These are phyloP conservation scores for Myocastor coypus DNA, from an alignment of 2,113 vertebrate species.

Conservation along the genomic window DNA sequence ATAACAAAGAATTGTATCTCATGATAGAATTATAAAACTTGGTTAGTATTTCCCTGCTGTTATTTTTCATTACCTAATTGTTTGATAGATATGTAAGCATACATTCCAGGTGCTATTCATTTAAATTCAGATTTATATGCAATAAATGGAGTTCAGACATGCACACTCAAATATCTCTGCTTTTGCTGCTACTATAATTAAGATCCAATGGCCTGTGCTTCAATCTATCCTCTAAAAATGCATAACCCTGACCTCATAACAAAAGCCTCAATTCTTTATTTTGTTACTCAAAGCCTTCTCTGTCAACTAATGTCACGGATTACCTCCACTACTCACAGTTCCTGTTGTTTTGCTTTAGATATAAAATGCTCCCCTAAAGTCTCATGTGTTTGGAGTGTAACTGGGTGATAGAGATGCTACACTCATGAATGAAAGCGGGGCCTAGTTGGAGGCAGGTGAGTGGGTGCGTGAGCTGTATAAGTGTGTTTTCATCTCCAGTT, in stretches of 20 bases:
- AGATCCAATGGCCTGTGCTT: background rate
- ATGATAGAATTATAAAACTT: background rate
- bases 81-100: background rate
- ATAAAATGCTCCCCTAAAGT: background rate
- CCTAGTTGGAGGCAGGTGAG: background rate
- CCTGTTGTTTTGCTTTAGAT: background rate
- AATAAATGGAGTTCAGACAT: background rate
- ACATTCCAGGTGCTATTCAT: background rate
- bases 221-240: background rate
- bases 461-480: background rate
- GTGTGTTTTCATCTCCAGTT: background rate
- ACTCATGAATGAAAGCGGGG: background rate
- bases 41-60: background rate
- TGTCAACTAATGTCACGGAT: background rate
- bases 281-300: background rate
- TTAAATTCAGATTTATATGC: background rate
- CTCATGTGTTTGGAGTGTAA: background rate
- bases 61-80: constrained; percentile 39
- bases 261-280: constrained; percentile 32
- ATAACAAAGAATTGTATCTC: constrained; percentile 29
- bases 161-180: background rate
- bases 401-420: background rate
- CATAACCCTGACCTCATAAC: background rate
- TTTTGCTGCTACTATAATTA: background rate
- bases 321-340: background rate